phyloP scores from a whole-genome alignment of 2,797 vertebrate species.

The Fistularia tabacaria region DNA sequence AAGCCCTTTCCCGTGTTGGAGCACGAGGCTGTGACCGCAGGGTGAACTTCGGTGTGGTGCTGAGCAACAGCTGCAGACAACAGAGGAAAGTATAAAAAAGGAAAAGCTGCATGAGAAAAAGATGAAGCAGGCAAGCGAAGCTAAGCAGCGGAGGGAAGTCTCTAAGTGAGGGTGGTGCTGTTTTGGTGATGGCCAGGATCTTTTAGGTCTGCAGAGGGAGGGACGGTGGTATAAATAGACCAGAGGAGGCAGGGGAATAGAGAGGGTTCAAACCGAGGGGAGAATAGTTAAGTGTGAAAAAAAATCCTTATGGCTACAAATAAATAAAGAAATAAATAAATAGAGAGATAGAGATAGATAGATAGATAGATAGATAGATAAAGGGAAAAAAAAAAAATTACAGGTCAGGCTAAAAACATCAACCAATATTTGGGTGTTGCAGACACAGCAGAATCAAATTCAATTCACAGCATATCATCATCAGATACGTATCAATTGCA shows the following conservation, averaged over 20 bases:
- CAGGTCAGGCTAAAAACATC: too few relatives aligned
- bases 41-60: slow-evolving; percentile 70
- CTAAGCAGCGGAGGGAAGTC: slow-evolving; percentile 12
- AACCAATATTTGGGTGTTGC: too few relatives aligned
- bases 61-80: slow-evolving; percentile 64
- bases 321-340: neutral
- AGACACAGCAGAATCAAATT: too few relatives aligned
- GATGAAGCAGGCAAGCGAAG: slow-evolving; percentile 1
- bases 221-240: slow-evolving; percentile 55
- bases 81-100: slow-evolving; percentile 43
- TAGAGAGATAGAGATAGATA: too few relatives aligned
- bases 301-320: slow-evolving; percentile 19
- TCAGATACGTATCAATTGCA: too few relatives aligned
- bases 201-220: slow-evolving; percentile 33
- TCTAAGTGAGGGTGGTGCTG: slow-evolving; percentile 41
- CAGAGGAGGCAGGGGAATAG: neutral
- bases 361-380: too few relatives aligned
- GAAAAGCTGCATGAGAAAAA: slow-evolving; percentile 19
- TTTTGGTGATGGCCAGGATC: slow-evolving; percentile 48
- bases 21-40: slow-evolving; percentile 67
- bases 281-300: slow-evolving; percentile 32
- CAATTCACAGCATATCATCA: too few relatives aligned
- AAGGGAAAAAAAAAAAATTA: too few relatives aligned
- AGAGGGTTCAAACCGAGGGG: slow-evolving; percentile 42
- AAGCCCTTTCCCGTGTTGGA: slow-evolving; percentile 39